Evolutionary conservation across 2,888 invertebrate genomes (phyloP).

Genomic region (Mimumesa dahlbomi): DNA sequence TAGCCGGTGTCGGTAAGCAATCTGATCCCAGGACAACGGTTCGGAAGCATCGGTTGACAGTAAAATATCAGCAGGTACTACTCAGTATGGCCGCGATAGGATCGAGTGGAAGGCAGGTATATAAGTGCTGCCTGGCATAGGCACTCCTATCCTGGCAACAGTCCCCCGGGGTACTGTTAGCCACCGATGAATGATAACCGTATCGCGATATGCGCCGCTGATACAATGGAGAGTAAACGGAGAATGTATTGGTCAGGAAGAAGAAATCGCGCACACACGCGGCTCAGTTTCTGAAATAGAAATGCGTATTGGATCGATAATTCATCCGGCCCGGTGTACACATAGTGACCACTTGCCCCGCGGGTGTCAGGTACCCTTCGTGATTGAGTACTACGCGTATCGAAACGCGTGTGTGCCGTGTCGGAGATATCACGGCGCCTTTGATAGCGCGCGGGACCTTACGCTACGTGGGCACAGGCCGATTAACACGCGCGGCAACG

Average conservation of each 20-base stretch:
- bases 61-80: constrained; percentile 77
- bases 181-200: constrained; percentile 77
- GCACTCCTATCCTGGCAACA: constrained; percentile 43
- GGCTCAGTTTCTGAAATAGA: constrained; percentile 52
- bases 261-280: no score
- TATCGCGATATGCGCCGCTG: constrained; percentile 72
- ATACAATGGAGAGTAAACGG: constrained; percentile 71
- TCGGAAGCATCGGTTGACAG: constrained; percentile 79
- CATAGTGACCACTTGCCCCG: constrained; percentile 16
- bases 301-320: constrained; percentile 55
- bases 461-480: not conserved
- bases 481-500: not conserved
- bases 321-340: constrained; percentile 30
- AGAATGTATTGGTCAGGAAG: constrained; percentile 66
- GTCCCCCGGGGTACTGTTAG: constrained; percentile 61
- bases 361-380: constrained; percentile 10
- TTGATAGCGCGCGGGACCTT: constrained; percentile 13
- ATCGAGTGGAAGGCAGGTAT: constrained; percentile 52
- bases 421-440: constrained; percentile 1
- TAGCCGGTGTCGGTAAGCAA: constrained; percentile 73
- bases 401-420: constrained; percentile 14
- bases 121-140: constrained; percentile 43
- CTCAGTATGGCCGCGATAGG: constrained; percentile 57
- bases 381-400: constrained; percentile 15
- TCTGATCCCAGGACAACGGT: constrained; percentile 77